phyloP scores from a whole-genome alignment of 2,888 invertebrate genomes.

The Bugula neritina region DNA sequence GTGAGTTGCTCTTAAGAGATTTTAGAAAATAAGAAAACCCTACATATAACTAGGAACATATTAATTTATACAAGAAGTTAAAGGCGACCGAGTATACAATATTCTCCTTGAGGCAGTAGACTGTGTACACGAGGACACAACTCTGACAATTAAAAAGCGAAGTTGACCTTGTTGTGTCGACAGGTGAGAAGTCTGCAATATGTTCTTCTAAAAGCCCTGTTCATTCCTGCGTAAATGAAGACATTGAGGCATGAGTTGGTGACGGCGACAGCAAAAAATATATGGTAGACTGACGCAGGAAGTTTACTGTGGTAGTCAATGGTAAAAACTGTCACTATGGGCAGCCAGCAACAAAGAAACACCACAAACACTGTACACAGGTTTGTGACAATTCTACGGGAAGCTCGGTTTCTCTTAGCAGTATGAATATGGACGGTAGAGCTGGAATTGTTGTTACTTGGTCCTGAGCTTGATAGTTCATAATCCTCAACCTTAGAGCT shows the following conservation, averaged over 20 bases:
- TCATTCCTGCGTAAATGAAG: conserved; percentile 27
- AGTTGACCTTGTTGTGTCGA: conserved; percentile 1
- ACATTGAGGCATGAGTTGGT: conserved; percentile 26
- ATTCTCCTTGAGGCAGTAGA: no score
- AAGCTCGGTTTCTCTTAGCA: conserved; percentile 20
- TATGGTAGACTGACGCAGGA: conserved; percentile 17
- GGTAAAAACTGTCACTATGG: conserved; percentile 6
- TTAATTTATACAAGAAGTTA: no score
- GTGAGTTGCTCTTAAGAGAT: no score
- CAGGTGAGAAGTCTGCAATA: background rate
- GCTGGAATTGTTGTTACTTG: conserved; percentile 6
- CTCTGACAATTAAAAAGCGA: background rate
- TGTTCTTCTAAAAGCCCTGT: conserved; percentile 13
- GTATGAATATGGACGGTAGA: background rate
- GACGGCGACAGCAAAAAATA: conserved; percentile 1
- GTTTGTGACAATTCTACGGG: conserved; percentile 12
- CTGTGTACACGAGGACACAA: no score
- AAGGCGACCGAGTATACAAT: no score
- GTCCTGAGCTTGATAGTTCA: conserved; percentile 22
- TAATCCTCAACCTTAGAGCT: conserved; percentile 18
- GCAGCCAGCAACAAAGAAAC: conserved; percentile 25
- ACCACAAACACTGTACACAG: conserved; percentile 21
- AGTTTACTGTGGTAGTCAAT: conserved; percentile 15
- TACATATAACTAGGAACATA: no score
- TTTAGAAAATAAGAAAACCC: no score